Base-by-base conservation (phyloP, 2,113 vertebrate species). In the Diglossa brunneiventris region DNA sequence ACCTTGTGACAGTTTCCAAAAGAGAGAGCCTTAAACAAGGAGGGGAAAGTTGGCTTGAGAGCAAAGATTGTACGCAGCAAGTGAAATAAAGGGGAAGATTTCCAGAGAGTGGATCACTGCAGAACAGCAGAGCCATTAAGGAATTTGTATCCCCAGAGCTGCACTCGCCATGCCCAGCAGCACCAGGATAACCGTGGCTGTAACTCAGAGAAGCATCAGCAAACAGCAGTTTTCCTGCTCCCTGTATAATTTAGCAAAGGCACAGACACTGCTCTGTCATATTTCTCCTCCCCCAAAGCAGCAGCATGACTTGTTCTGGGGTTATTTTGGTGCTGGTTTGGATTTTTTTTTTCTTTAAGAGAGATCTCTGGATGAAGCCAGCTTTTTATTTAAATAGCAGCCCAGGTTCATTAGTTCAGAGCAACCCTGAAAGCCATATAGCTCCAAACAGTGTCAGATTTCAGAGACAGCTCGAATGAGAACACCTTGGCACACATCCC, bases 161-260 rank as follows among this genome's bases (percentile, higher is more conserved):
- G n/a, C 37, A 28, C 61, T 79, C 2, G 1, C 69, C 73, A 55
- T 78, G 83, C 63, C 70, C 2, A 0, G 47, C 33, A 4, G 69
- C 77, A 61, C 44, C 41, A 16, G 42, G 33, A 77, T 68, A 93
- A 92, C 28, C 28, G 53, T 42, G 73, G 30, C 64, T 28, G 0
- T 90, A 96, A 78, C 75, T 95, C 94, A 92, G 39, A 68, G 31
- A n/a, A 31, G 44, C 74, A 83, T 23, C 66, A 94, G 35, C 53
- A 77, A 75, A 44, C 4, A 0, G 31, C 80, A 91, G 49, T 27
- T 77, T 55, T 69, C 47, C 73, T 75, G 33, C 91, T 69, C 64
- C 74, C 80, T n/a, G 47, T 41, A 2, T 82, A 87, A 85, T 92
- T 94, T 47, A 89, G 31, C 39, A 72, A 59, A 86, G 73, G n/a